Conservation (phyloP, 2,888 invertebrate species). For the Drosophila subquinaria region DNA sequence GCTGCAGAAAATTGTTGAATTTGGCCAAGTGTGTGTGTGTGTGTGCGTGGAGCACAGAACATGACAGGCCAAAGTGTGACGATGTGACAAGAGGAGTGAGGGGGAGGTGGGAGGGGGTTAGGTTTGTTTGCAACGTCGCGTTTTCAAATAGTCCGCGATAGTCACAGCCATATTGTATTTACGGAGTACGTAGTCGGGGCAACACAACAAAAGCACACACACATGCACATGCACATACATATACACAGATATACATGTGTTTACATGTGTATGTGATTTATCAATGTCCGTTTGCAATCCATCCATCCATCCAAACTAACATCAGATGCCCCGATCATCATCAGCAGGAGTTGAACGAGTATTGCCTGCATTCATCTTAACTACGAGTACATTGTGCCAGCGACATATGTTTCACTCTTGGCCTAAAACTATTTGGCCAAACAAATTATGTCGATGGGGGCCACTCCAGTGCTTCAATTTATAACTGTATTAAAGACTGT, state of each 20-base stretch:
- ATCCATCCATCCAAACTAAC: constrained; percentile 66
- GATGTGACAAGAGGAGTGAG: background rate
- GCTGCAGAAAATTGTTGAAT: constrained; percentile 72
- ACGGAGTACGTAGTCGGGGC: background rate
- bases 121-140: constrained; percentile 59
- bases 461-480: constrained; percentile 20
- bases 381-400: constrained; percentile 48
- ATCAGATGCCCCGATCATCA: constrained; percentile 14
- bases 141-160: constrained; percentile 46
- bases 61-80: constrained; percentile 31
- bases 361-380: constrained; percentile 31
- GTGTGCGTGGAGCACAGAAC: constrained; percentile 36
- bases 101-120: background rate
- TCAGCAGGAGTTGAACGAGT: constrained; percentile 5
- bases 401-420: constrained; percentile 65
- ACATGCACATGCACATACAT: background rate
- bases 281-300: constrained; percentile 70
- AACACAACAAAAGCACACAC: constrained; percentile 35
- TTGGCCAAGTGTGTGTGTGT: constrained; percentile 57
- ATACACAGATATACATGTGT: background rate
- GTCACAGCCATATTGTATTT: constrained; percentile 25
- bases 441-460: constrained; percentile 23
- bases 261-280: constrained; percentile 65
- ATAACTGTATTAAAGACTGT: constrained; percentile 36
- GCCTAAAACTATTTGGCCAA: constrained; percentile 52